Conservation (phyloP, 2,797 vertebrate genomes). For the Cossypha niveicapilla region DNA sequence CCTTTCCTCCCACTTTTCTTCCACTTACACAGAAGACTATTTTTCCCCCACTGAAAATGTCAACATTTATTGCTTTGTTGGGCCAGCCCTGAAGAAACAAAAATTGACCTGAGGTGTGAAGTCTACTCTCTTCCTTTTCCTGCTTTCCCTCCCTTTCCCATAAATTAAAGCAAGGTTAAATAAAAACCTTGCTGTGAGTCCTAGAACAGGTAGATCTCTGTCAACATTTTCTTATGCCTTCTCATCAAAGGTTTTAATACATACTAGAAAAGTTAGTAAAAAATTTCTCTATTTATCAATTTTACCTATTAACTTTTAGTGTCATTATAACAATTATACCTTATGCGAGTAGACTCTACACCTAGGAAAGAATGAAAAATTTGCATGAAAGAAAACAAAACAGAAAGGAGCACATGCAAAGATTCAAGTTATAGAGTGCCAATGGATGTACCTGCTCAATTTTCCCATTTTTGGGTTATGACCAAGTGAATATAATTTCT, state of each 20-base stretch:
- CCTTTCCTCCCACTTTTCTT: constrained; percentile 34
- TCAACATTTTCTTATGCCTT: background rate
- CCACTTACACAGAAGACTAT: background rate
- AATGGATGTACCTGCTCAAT: background rate
- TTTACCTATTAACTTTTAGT: background rate
- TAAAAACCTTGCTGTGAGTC: background rate
- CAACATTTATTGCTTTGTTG: constrained; percentile 17
- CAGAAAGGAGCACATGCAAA: background rate
- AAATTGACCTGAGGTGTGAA: constrained; percentile 4
- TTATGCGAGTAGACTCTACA: too few relatives aligned
- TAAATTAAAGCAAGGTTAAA: constrained; percentile 17
- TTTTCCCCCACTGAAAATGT: constrained; percentile 12
- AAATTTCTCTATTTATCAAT: background rate
- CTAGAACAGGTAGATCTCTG: background rate
- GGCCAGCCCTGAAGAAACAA: constrained; percentile 6
- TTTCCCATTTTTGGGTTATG: background rate
- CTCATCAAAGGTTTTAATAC: background rate
- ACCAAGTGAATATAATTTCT: background rate
- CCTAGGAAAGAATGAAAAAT: background rate
- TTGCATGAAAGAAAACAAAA: background rate
- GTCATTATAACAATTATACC: background rate
- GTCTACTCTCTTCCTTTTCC: constrained; percentile 4
- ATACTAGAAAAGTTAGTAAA: background rate
- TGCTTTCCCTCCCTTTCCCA: background rate
- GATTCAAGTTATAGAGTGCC: background rate